Evolutionary conservation across 2,113 vertebrate genomes (phyloP).

Genomic region (Chauna torquata): DNA sequence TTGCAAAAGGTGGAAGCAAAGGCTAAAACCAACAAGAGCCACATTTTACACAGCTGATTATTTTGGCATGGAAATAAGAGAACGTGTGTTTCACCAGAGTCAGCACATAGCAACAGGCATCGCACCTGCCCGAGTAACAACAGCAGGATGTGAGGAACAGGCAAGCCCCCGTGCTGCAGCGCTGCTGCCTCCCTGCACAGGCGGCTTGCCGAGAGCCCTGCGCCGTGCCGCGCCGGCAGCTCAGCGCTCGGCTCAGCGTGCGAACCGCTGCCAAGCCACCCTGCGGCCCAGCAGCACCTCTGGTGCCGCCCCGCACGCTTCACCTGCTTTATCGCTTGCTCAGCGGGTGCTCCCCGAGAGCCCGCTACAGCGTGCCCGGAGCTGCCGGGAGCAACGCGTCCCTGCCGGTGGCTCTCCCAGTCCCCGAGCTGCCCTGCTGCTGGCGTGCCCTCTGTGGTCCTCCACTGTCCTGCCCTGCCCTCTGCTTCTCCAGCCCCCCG

Average conservation of each 20-base stretch:
- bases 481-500: fast-evolving
- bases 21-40: not conserved
- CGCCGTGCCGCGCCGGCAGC: not conserved
- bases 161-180: not conserved
- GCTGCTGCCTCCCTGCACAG: not conserved
- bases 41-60: not conserved
- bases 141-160: fast-evolving
- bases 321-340: not conserved
- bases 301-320: too few relatives aligned
- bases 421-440: not conserved
- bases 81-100: fast-evolving
- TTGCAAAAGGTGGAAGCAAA: not conserved
- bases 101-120: not conserved
- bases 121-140: not conserved
- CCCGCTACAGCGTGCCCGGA: fast-evolving
- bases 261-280: fast-evolving
- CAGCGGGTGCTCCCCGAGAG: not conserved
- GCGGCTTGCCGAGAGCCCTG: not conserved
- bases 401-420: not conserved
- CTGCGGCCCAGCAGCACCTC: too few relatives aligned
- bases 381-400: not conserved
- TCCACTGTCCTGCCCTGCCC: not conserved
- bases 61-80: not conserved
- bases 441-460: not conserved
- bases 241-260: not conserved